These are phyloP conservation scores for Lobophora halterata DNA, from an alignment of 2,888 invertebrate genomes.

Conservation along the genomic window DNA sequence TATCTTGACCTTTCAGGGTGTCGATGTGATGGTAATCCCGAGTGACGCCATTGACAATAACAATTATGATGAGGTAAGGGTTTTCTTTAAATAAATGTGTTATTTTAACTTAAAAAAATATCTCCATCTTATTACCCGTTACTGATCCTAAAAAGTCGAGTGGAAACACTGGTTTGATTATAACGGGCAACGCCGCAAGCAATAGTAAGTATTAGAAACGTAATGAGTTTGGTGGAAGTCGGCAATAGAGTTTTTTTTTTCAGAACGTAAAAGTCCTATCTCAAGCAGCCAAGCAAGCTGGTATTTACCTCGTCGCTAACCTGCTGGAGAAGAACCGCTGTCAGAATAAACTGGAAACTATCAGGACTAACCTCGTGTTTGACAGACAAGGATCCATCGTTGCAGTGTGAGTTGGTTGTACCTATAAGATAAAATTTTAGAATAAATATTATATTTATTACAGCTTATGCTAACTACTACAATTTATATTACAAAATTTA, in stretches of 20 bases:
- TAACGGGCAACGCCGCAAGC: no score
- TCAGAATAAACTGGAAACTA: constrained; percentile 37
- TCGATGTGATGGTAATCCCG: constrained; percentile 54
- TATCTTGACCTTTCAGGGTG: constrained; percentile 47
- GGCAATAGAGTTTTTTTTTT: constrained; percentile 28
- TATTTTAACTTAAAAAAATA: no score
- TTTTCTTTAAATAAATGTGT: background rate
- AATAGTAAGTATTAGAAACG: no score
- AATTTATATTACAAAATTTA: no score
- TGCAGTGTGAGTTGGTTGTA: constrained; percentile 65
- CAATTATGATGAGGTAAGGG: constrained; percentile 57
- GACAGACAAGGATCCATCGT: constrained; percentile 53
- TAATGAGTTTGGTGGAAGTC: no score
- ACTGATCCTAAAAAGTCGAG: no score
- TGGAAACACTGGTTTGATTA: no score
- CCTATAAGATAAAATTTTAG: no score
- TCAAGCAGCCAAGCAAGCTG: constrained; percentile 42
- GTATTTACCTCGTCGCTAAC: constrained; percentile 52
- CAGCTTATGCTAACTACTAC: no score
- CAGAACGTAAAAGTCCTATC: constrained; percentile 54
- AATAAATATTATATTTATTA: no score
- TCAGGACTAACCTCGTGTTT: constrained; percentile 58
- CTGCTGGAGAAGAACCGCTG: constrained; percentile 48
- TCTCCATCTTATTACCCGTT: background rate
- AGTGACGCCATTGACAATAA: constrained; percentile 26